Evolutionary conservation across 2,113 vertebrate genomes (phyloP).

Genomic region (Dasypus novemcinctus): DNA sequence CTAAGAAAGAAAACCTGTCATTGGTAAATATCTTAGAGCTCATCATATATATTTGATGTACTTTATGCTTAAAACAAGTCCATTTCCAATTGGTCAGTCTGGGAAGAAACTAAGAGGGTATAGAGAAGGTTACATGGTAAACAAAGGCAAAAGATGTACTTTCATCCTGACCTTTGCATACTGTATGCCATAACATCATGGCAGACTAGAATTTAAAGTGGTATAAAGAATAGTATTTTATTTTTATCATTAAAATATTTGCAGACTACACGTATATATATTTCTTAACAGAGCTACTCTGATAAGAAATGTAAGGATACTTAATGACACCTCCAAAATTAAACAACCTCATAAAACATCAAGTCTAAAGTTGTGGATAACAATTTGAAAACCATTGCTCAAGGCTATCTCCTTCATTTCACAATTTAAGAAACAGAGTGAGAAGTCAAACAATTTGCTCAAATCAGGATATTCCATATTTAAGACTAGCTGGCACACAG

Average conservation of each 20-base stretch:
- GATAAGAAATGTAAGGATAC: fast-evolving
- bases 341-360: not conserved
- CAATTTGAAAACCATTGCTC: not conserved
- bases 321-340: not conserved
- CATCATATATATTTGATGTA: not conserved
- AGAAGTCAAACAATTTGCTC: not conserved
- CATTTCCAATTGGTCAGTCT: not conserved
- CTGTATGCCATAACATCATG: not conserved
- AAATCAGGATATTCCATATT: not conserved
- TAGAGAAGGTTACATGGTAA: not conserved
- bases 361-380: not conserved
- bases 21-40: not conserved
- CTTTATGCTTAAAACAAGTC: not conserved
- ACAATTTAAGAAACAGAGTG: not conserved
- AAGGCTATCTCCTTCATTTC: not conserved
- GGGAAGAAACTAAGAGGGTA: not conserved
- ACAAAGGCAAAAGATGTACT: not conserved
- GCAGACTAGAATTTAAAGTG: not conserved
- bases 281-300: not conserved
- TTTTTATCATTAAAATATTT: not conserved
- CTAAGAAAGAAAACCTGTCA: not conserved
- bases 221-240: not conserved
- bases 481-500: not conserved
- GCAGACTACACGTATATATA: not conserved
- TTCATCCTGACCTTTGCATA: not conserved